These are phyloP conservation scores for Steinernema carpocapsae DNA, from an alignment of 2,888 invertebrate species.

Conservation along the genomic window DNA sequence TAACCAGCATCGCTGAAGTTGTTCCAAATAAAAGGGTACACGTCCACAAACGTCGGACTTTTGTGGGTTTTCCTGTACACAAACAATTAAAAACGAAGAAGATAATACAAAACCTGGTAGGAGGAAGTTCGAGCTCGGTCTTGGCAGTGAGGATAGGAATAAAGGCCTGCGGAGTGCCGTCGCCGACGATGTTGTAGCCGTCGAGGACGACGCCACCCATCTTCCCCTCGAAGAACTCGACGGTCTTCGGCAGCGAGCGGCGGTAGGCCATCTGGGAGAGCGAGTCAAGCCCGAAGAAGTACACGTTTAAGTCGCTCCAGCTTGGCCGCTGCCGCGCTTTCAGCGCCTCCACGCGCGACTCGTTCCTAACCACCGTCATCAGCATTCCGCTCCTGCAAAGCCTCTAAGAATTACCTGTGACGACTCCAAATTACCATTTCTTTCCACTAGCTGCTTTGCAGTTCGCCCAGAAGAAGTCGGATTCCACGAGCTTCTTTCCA, in stretches of 20 bases:
- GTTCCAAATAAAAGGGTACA: slow-evolving; percentile 72
- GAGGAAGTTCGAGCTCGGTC: slow-evolving; percentile 70
- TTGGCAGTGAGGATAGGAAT: slow-evolving; percentile 71
- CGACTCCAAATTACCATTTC: slow-evolving; percentile 38
- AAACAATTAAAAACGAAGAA: background rate
- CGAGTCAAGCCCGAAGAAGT: slow-evolving; percentile 81
- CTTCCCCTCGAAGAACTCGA: slow-evolving; percentile 74
- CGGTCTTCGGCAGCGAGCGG: slow-evolving; percentile 80
- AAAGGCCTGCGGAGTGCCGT: slow-evolving; percentile 71
- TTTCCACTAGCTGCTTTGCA: slow-evolving; percentile 38
- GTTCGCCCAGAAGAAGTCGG: slow-evolving; percentile 44
- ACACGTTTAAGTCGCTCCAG: slow-evolving; percentile 49
- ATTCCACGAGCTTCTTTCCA: slow-evolving; percentile 40
- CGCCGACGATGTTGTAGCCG: slow-evolving; percentile 71
- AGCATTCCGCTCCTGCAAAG: background rate
- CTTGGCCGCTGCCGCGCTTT: slow-evolving; percentile 42
- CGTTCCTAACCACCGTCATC: slow-evolving; percentile 21
- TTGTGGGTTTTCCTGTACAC: slow-evolving; percentile 64
- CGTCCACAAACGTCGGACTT: slow-evolving; percentile 70
- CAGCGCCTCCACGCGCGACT: slow-evolving; percentile 24
- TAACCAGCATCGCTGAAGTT: slow-evolving; percentile 70
- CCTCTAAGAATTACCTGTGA: background rate
- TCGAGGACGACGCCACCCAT: slow-evolving; percentile 64
- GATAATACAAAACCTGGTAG: slow-evolving; percentile 54
- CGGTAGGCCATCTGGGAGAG: slow-evolving; percentile 83